These are phyloP conservation scores for Sympetrum striolatum DNA, from an alignment of 2,888 invertebrate species.

Conservation along the genomic window DNA sequence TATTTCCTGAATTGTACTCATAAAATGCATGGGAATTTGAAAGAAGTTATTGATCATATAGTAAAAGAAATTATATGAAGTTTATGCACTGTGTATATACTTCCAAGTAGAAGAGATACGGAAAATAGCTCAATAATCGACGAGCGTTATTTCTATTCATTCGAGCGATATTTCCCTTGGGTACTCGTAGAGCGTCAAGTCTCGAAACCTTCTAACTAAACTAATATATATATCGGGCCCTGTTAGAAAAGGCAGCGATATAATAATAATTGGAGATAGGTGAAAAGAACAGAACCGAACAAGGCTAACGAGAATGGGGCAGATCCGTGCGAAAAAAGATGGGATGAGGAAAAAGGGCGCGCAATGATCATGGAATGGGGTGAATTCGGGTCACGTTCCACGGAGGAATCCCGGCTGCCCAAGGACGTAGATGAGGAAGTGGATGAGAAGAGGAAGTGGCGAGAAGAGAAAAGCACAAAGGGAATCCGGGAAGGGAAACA, in stretches of 20 bases:
- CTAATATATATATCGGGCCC: background rate
- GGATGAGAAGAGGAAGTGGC: background rate
- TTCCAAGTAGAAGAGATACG: too few species aligned
- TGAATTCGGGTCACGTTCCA: slow-evolving; percentile 11
- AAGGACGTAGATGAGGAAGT: background rate
- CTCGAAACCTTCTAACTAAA: background rate
- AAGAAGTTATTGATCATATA: too few species aligned
- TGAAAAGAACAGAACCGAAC: background rate
- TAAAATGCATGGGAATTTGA: too few species aligned
- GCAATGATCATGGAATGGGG: background rate
- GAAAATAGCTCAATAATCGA: background rate
- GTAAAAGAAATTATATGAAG: too few species aligned
- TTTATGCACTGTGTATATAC: too few species aligned
- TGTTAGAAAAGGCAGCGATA: background rate
- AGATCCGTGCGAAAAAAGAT: background rate
- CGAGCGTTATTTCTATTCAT: background rate
- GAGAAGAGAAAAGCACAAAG: background rate
- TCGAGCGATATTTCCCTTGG: too few species aligned
- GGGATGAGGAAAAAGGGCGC: background rate
- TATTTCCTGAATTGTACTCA: too few species aligned
- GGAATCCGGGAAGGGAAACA: background rate
- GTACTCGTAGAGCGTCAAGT: background rate
- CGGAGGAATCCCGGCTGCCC: slow-evolving; percentile 1
- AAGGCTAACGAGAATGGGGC: background rate
- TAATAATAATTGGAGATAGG: background rate